Base-by-base conservation (phyloP, 2,113 vertebrate species). In the Nothobranchius furzeri region DNA sequence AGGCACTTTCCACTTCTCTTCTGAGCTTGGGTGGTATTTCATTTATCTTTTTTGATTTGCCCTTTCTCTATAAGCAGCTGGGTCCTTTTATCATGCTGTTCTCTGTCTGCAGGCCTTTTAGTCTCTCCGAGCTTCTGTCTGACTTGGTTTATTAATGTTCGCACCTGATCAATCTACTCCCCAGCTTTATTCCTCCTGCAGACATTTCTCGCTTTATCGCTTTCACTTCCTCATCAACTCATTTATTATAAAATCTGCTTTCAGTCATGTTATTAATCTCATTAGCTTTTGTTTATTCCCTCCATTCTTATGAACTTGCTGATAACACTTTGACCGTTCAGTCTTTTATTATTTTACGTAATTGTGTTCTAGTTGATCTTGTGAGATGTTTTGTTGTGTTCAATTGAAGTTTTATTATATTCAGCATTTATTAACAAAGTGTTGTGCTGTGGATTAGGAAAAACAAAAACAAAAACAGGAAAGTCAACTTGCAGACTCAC, bases 121-220 rank as follows among this genome's bases (percentile, higher is more conserved):
- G 30, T 63, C 60, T 68, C 47, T 69, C 25, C 2, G 73, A 63
- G 64, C 61, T 72, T 64, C 59, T 50, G 54, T 60, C 69, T 85
- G 71, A 51, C 84, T 85, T 79, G 72, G 58, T 82, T 76, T 70
- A 46, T 67, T 62, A 68, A 68, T 58, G 64, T 62, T 64, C 53
- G 45, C 83, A 78, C 79, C 76, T 82, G 68, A 72, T 71, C 62
- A 45, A 60, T 75, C 64, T 12, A 49, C 73, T 68, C 42, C 20
- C 12, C 10, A 20, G 35, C 55, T 58, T 36, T 53, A 60, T 57
- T 60, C 42, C 40, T 71, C 52, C 59, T 64, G 12, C 13, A 61
- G 37, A 30, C 59, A 64, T 84, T 72, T 77, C 60, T 76, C 55
- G 35, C 57, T 73, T 70, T n/a, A 64, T 83, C 69, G 64, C 61